Evolutionary conservation across 2,888 invertebrate species (phyloP).

Genomic region (Beris morrisii): DNA sequence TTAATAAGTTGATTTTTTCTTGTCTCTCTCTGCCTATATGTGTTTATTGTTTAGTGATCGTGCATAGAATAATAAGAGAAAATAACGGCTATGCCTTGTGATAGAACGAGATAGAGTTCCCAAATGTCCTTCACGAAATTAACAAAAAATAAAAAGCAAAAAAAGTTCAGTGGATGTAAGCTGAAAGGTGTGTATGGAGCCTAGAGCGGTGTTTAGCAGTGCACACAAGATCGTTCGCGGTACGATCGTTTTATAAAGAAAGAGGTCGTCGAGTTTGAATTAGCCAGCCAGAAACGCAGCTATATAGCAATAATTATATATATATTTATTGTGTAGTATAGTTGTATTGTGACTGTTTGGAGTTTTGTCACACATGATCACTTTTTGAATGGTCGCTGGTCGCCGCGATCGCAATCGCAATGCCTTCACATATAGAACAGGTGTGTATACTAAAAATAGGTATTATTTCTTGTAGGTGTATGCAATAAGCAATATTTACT

Average conservation of each 20-base stretch:
- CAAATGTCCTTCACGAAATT: constrained; percentile 12
- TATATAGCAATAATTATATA: no score
- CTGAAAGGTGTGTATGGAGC: background rate
- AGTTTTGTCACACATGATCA: constrained; percentile 1
- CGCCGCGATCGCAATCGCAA: constrained; percentile 17
- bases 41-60: constrained; percentile 2
- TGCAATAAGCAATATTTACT: no score
- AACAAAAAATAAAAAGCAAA: background rate
- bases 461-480: background rate
- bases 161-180: background rate
- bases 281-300: no score
- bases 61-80: constrained; percentile 19
- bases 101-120: background rate
- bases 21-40: background rate
- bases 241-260: no score
- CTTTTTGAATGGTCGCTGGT: background rate
- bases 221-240: no score
- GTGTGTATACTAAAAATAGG: constrained; percentile 13
- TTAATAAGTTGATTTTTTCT: background rate
- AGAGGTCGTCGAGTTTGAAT: no score
- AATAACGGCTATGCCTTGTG: background rate
- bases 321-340: no score
- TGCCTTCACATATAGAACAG: constrained; percentile 20
- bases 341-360: no score
- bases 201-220: no score